These are phyloP conservation scores for Amiota mariae DNA, from an alignment of 2,888 invertebrate species.

Conservation along the genomic window DNA sequence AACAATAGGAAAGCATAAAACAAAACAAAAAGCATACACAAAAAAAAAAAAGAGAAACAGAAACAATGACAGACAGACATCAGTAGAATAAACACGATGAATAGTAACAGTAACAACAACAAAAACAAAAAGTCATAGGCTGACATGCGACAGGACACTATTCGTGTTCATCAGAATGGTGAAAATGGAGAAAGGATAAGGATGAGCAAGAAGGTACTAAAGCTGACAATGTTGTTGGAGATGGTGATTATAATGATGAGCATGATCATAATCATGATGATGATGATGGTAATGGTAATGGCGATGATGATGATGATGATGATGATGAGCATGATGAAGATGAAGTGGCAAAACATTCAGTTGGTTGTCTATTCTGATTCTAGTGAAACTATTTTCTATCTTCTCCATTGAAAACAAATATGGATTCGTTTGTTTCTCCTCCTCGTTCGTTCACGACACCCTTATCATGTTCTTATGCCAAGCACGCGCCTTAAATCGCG, in stretches of 20 bases:
- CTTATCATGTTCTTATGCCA: too few relatives aligned
- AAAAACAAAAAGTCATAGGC: neutral
- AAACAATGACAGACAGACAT: neutral
- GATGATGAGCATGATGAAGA: too few relatives aligned
- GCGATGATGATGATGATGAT: too few relatives aligned
- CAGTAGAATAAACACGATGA: neutral
- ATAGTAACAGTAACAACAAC: neutral
- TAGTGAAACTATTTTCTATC: too few relatives aligned
- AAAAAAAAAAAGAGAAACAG: neutral
- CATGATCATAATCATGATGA: too few relatives aligned
- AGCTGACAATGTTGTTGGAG: constrained; percentile 36
- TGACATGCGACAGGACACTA: neutral
- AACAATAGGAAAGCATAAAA: neutral
- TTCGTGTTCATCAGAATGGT: neutral
- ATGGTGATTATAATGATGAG: neutral
- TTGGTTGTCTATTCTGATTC: too few relatives aligned
- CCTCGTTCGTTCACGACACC: too few relatives aligned
- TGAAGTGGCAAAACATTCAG: too few relatives aligned
- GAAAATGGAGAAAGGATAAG: constrained; percentile 15
- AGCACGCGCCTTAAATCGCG: too few relatives aligned
- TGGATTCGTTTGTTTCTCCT: too few relatives aligned
- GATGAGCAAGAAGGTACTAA: neutral
- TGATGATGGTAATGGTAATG: neutral
- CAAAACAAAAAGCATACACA: neutral
- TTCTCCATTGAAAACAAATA: too few relatives aligned